Percentiles rank a stretch among this genome's conserved stretches.
Conservation (phyloP, 2,113 vertebrate genomes). For the Rhea pennata region DNA sequence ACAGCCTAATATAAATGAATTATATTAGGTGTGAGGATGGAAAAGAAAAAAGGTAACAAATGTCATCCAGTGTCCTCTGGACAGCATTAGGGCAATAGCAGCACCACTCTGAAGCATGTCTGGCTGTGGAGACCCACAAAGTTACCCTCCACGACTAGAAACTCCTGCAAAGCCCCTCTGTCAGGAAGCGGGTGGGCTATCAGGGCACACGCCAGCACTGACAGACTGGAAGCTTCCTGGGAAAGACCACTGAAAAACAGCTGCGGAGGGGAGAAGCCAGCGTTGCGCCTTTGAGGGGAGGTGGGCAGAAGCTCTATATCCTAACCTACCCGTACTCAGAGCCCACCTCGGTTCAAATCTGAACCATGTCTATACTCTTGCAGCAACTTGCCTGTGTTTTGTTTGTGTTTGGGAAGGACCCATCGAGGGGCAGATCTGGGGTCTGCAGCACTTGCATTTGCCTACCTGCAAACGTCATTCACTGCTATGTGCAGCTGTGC, state of each 20-base stretch:
- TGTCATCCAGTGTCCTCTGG: neutral
- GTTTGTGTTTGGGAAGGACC: neutral
- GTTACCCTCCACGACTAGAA: accelerated
- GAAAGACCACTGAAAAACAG: neutral
- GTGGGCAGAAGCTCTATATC: neutral
- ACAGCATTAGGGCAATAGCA: neutral
- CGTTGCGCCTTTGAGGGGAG: accelerated
- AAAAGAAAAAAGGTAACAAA: neutral
- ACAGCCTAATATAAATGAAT: neutral
- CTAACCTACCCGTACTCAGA: neutral
- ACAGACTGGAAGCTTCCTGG: neutral
- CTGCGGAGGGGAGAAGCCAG: neutral
- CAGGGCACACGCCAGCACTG: neutral
- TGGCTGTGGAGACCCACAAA: neutral
- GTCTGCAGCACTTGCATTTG: neutral
- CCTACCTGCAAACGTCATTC: neutral
- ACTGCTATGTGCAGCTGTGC: neutral
- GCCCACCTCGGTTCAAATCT: neutral
- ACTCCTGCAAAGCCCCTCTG: neutral
- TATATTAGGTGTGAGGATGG: neutral
- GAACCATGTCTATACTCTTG: neutral
- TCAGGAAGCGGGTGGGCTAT: neutral
- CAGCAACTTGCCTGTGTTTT: neutral
- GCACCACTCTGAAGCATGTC: neutral
- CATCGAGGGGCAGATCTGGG: neutral